Base-by-base conservation (phyloP, 2,888 invertebrate species). In the Rotaria socialis region DNA sequence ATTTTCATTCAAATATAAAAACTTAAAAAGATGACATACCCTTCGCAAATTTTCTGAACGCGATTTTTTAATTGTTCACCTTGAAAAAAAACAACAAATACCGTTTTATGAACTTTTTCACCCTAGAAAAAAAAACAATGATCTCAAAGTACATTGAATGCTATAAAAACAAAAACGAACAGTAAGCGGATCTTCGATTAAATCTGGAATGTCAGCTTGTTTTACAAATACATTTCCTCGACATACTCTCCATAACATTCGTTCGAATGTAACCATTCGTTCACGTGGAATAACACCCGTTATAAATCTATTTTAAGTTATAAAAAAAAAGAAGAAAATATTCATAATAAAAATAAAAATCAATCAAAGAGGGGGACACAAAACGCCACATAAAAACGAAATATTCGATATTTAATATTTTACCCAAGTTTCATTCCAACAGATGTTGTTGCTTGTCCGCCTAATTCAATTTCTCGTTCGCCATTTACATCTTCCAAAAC, bases 31-130 rank as follows among this genome's bases (percentile, higher is more conserved):
- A 74, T 41, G 19, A 55, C 41, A 55, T 27, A 92, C 92, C 98
- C 98, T 92, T 97, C 98, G 92, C 98, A 99, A 88, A 99, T 97
- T 92, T 99, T 99, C 93, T 96, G 97, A 0, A 98, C 97, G 89
- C 96, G 94, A 2, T 95, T 95, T 92, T 97, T 97, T 89, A 99
- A 92, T 92, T 98, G 97, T 91, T 98, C 98, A 88, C 98, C 99
- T 96, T 98, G 93, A 90, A 92, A 93, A 89, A 93, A 93, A 56
- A 93, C 91, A 87, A 93, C 92, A 93, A 99, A 99, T 88, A 98
- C 98, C 80, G 95, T 95, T 92, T 99, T 99, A 93, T 94, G 95
- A 52, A 97, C 96, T 92, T 96, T 95, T 91, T 96, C 96, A 87
- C 97, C 95, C 97, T 97, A 92, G 47, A 84, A n/a, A 91, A 92